These are phyloP conservation scores for Ennomos fuscantarius DNA, from an alignment of 2,888 invertebrate species.

Conservation along the genomic window DNA sequence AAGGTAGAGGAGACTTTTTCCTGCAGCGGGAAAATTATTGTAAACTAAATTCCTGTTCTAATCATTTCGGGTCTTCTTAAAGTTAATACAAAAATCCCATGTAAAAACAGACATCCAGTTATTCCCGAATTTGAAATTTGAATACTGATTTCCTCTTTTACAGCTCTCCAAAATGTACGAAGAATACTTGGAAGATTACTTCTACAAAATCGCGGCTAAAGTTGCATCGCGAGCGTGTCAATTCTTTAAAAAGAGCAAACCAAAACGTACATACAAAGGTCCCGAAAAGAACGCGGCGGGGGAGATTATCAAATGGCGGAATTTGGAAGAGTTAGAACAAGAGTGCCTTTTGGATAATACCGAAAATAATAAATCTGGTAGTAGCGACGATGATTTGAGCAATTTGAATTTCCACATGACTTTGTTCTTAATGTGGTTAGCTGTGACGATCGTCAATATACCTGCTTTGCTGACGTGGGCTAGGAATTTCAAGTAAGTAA, in stretches of 20 bases:
- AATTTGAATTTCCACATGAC: constrained; percentile 90
- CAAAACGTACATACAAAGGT: constrained; percentile 4
- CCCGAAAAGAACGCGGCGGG: constrained; percentile 29
- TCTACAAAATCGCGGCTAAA: constrained; percentile 78
- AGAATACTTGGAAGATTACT: constrained; percentile 88
- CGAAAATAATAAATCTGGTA: constrained; percentile 22
- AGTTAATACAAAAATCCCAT: too few relatives aligned
- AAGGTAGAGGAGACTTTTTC: too few relatives aligned
- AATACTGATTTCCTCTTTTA: neutral
- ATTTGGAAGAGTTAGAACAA: constrained; percentile 34
- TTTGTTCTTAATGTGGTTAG: constrained; percentile 88
- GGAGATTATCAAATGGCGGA: constrained; percentile 36
- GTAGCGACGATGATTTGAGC: constrained; percentile 64
- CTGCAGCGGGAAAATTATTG: too few relatives aligned
- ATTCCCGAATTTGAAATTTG: too few relatives aligned
- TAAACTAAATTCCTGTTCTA: too few relatives aligned
- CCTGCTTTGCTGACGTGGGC: constrained; percentile 93
- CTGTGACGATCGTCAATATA: constrained; percentile 87
- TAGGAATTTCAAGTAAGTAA: constrained; percentile 89
- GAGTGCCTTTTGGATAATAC: constrained; percentile 35
- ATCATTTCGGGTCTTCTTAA: too few relatives aligned
- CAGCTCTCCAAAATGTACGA: constrained; percentile 91
- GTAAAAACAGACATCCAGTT: too few relatives aligned
- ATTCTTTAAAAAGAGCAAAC: constrained; percentile 46
- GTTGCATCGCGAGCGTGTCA: constrained; percentile 62